Evolutionary conservation across 2,113 vertebrate species (phyloP), one percentile per base, ranked within the genome.

Genomic region (Cnemophilus loriae): DNA sequence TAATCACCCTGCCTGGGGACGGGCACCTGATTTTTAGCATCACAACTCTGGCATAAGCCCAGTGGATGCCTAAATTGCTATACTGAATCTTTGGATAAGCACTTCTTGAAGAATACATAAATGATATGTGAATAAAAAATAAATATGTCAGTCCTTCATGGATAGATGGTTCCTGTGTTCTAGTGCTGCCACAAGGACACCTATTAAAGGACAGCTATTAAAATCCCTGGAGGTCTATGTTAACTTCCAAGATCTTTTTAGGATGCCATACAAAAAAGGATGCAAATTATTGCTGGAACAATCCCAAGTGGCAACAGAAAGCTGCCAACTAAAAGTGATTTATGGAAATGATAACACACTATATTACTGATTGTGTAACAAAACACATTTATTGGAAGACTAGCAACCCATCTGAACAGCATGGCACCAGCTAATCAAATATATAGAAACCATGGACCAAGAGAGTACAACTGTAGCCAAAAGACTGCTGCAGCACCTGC

Each of bases 401-500:
- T 84, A 75, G 46, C 21, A 84, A 84, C 53, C 35, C 63, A 87
- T 87, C 64, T 93, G 88, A 87, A 46, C 67, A 87, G 47, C 84
- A 46, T 39, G 78, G 80, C 90, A 88, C 77, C 89, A 91, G 69
- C 85, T 90, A 92, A 94, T 92, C 69, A 95, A 93, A 94, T 91
- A 91, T 69, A 95, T 71, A 93, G 93, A 97, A 97, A 91, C 49
- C 44, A 89, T 32, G 55, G 84, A 90, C 71, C 75, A 85, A 88
- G 69, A 68, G 89, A 84, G 74, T 83, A 85, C 60, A 78, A 71
- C 56, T 90, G 44, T 59, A 87, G 96, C 90, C 83, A 85, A 95
- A 96, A 96, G 84, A 70, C 84, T 95, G 71, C 64, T 77, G 76
- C 65, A 95, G 91, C 96, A 97, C 96, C 97, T 98, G 97, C 95